Base-by-base conservation (phyloP, 1,140 invertebrate genomes). In the Contarinia nasturtii region DNA sequence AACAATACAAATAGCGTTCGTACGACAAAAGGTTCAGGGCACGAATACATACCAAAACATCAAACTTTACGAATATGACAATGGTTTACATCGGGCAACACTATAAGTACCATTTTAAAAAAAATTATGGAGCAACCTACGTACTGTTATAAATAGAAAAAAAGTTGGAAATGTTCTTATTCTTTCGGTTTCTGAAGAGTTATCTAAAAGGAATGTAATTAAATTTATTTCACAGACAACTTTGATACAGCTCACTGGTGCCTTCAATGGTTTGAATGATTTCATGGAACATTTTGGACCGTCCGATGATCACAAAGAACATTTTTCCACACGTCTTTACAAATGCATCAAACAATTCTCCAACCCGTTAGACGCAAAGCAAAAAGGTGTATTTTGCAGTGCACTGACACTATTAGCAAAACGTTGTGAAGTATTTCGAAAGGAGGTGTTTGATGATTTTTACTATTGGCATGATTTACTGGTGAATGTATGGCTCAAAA, bases 391-490 rank as follows among this genome's bases (percentile, higher is more conserved):
- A 3, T 49, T 53, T 40, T 50, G 44, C 40, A 18, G 41, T 20
- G 18, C 20, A 12, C 43, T 64, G 8, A 33, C 54, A 47, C 49
- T 65, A 18, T 42, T 65, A 0, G 48, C 19, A 4, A 46, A 18
- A 20, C 53, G 61, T 45, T 55, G 55, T 27, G 17, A 47, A 8
- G 10, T 51, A 7, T 64, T 64, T 49, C 40, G 50, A 36, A 20
- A 48, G 10, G 49, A 55, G 8, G 41, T 66, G 17, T 57, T 54
- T 37, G 8, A 42, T 1, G 63, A 66, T 53, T 52, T 57, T 43
- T n/a, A 59, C 15, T 55, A 50, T 33, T 67, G 65, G 65, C 52
- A 63, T 33, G 8, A 46, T 1, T 11, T 52, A 21, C 47, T 67
- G 14, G 36, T 15, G 15, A 40, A 19, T 2, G 10, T 10, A 43